Percentiles rank a stretch among this genome's conserved stretches.
These are phyloP conservation scores for Pararge aegeria DNA, from an alignment of 1,140 invertebrate species.

Conservation along the genomic window DNA sequence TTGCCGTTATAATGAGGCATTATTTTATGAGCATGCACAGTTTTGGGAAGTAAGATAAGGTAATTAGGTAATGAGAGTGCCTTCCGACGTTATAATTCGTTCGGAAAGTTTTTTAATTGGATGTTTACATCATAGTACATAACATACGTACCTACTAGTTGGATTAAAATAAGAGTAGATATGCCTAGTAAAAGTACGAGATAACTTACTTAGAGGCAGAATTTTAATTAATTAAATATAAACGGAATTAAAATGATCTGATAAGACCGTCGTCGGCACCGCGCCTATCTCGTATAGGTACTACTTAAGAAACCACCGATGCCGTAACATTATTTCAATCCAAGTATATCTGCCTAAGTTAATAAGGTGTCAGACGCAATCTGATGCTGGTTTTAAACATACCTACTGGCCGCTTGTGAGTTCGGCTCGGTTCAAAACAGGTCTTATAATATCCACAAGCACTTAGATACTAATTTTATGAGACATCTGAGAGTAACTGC, in stretches of 20 bases:
- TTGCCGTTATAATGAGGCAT: not conserved
- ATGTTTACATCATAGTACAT: constrained; percentile 15
- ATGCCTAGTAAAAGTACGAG: constrained; percentile 17
- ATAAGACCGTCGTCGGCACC: constrained; percentile 29
- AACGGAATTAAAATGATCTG: constrained; percentile 33
- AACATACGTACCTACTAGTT: not conserved
- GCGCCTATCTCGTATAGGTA: constrained; percentile 24
- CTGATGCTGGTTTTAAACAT: constrained; percentile 48
- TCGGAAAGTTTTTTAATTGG: constrained; percentile 1
- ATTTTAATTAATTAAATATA: constrained; percentile 35
- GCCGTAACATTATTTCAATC: constrained; percentile 35
- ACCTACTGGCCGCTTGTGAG: constrained; percentile 51
- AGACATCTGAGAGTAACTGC: constrained; percentile 56
- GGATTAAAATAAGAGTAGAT: constrained; percentile 1
- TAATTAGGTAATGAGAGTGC: constrained; percentile 1
- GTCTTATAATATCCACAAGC: constrained; percentile 59
- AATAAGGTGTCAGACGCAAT: constrained; percentile 60
- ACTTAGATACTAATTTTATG: constrained; percentile 75
- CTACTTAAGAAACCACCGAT: constrained; percentile 22
- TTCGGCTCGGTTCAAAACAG: constrained; percentile 49
- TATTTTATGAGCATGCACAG: not conserved
- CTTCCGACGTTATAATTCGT: not conserved
- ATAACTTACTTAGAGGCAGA: constrained; percentile 34
- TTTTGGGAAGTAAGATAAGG: not conserved
- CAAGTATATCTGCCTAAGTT: constrained; percentile 46